These are phyloP conservation scores for Batillaria attramentaria DNA, from an alignment of 1,140 invertebrate genomes.

Conservation along the genomic window DNA sequence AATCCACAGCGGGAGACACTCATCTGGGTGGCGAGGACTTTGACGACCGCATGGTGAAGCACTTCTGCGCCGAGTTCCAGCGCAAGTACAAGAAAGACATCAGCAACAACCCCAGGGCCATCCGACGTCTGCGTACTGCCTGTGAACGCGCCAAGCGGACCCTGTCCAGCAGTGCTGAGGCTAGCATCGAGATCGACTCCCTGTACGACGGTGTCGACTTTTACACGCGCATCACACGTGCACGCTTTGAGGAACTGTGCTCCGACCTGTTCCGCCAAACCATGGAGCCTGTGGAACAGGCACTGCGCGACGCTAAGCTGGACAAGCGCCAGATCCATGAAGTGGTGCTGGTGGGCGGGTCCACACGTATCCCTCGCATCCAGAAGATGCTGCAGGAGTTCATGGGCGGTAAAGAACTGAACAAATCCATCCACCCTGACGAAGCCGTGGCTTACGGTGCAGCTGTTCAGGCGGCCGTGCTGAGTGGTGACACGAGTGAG, in stretches of 20 bases:
- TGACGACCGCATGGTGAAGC: conserved; percentile 96
- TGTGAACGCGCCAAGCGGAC: conserved; percentile 95
- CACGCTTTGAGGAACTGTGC: conserved; percentile 78
- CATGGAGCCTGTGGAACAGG: conserved; percentile 91
- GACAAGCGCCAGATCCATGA: conserved; percentile 74
- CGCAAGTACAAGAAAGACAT: conserved; percentile 96
- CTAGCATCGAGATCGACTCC: conserved; percentile 58
- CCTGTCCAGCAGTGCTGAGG: conserved; percentile 59
- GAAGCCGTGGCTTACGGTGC: conserved; percentile 77
- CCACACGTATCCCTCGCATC: conserved; percentile 83
- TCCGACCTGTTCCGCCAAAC: conserved; percentile 89
- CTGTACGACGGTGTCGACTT: conserved; percentile 63
- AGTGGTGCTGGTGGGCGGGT: conserved; percentile 77
- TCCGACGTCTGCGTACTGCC: conserved; percentile 90
- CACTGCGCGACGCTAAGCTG: conserved; percentile 68
- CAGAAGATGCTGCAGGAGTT: conserved; percentile 95
- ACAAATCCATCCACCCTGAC: conserved; percentile 63
- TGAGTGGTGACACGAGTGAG: conserved; percentile 60
- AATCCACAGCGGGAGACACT: conserved; percentile 95
- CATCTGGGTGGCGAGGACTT: conserved; percentile 93
- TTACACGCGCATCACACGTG: conserved; percentile 68
- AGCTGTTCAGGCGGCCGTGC: conserved; percentile 73
- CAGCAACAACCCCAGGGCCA: conserved; percentile 86
- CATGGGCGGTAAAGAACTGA: conserved; percentile 66
- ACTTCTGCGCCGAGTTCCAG: conserved; percentile 97